Conservation (phyloP, 2,113 vertebrate genomes). For the Ursus arctos region DNA sequence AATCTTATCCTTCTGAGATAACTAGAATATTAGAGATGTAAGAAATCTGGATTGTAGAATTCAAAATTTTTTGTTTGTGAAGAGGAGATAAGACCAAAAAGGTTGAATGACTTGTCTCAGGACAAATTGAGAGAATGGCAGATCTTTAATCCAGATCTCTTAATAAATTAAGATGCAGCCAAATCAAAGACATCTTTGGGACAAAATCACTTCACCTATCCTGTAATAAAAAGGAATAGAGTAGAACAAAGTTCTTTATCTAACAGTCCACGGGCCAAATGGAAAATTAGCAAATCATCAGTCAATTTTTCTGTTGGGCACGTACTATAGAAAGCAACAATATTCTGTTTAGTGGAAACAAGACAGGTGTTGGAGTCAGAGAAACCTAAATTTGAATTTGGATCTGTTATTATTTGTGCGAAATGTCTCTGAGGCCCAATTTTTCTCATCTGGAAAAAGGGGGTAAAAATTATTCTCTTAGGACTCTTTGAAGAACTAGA, state of each 20-base stretch:
- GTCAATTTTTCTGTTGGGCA: background rate
- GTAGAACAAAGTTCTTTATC: background rate
- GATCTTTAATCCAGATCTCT: background rate
- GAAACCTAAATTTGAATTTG: background rate
- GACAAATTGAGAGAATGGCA: background rate
- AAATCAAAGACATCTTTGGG: constrained; percentile 34
- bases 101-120: background rate
- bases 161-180: background rate
- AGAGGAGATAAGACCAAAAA: background rate
- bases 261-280: background rate
- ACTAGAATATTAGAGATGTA: background rate
- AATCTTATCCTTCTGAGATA: background rate
- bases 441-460: background rate
- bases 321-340: background rate
- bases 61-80: constrained; percentile 42
- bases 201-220: background rate
- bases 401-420: constrained; percentile 6
- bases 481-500: constrained; percentile 36
- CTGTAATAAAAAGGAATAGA: background rate
- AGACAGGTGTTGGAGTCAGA: constrained; percentile 19
- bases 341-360: constrained; percentile 21
- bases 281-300: background rate
- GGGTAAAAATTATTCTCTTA: background rate
- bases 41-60: background rate
- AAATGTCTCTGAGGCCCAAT: constrained; percentile 1